Evolutionary conservation across 2,113 vertebrate genomes (phyloP), one percentile per base, ranked within the genome.

Genomic region (Stomatorhinus ivindoensis): DNA sequence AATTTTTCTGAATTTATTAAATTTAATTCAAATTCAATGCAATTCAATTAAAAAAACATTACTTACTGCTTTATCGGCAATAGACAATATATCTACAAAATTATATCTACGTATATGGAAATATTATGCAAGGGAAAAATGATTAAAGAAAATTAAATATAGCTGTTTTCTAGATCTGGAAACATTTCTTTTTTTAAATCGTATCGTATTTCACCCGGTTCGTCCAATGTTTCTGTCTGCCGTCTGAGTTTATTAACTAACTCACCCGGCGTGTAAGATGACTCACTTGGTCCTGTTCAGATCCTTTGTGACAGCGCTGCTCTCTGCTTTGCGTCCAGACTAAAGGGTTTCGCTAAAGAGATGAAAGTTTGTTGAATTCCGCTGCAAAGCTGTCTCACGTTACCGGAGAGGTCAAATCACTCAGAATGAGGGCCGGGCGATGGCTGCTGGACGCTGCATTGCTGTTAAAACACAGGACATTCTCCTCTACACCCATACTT

Each of bases 371-470:
- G 93, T 84, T 61, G 94, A 95, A 96, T 96, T 96, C 96, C 95
- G 92, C 87, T 91, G 90, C 65, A 91, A 92, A 93, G 93, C 94
- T 35, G 87, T 93, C 93, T 96, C 95, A n/a, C 51, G 92, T 96
- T 96, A 95, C 96, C 94, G 94, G 95, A 92, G 90, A 94, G 95
- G 95, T 96, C 96, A 95, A 95, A 93, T 94, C 95, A 94, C 94
- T 96, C 95, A 93, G 89, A 90, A 89, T 92, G 95, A 95, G 93
- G 91, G 89, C 91, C 93, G 91, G 92, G 92, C 91, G 92, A 92
- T 84, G 92, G 89, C 31, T 39, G 15, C 61, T 11, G 61, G 61
- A 65, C 8, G 61, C n/a, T 27, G 61, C n/a, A 27, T 91, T 89
- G 73, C 31, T 88, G 91, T 89, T 76, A 58, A 31, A 50, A 88